Percentiles rank a stretch among this genome's conserved stretches.
Evolutionary conservation across 53 echinoderm and acorn worm genomes (phyloP).

Genomic region (Paracentrotus lividus): DNA sequence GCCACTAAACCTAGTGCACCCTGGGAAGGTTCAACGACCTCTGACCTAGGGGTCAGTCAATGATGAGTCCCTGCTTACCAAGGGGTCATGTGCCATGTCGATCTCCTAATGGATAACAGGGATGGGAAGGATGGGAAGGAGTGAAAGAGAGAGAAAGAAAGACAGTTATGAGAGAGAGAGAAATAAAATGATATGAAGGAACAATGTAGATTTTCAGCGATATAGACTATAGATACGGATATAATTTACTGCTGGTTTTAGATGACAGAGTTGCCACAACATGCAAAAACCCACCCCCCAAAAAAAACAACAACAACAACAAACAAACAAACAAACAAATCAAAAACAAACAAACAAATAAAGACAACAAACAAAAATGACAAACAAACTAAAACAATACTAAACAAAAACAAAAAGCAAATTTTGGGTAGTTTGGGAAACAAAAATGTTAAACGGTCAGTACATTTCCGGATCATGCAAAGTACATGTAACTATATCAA

Average conservation of each 20-base stretch:
- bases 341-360: not conserved
- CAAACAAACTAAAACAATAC: no score
- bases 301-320: not conserved
- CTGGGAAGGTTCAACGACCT: constrained; percentile 69
- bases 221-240: no score
- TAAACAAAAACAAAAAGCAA: not conserved
- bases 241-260: no score
- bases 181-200: not conserved
- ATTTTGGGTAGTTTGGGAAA: not conserved
- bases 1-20: constrained; percentile 61
- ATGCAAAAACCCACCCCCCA: not conserved
- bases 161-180: not conserved
- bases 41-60: constrained; percentile 56
- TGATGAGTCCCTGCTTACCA: constrained; percentile 64
- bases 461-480: no score
- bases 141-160: not conserved
- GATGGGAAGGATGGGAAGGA: constrained; percentile 13
- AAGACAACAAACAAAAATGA: no score
- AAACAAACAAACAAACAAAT: not conserved
- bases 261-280: no score
- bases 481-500: no score
- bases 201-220: no score
- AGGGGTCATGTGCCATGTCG: constrained; percentile 56
- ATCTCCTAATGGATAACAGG: constrained; percentile 59
- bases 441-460: no score